Evolutionary conservation across 2,113 vertebrate genomes (phyloP).

Genomic region (Poicephalus meyeri): DNA sequence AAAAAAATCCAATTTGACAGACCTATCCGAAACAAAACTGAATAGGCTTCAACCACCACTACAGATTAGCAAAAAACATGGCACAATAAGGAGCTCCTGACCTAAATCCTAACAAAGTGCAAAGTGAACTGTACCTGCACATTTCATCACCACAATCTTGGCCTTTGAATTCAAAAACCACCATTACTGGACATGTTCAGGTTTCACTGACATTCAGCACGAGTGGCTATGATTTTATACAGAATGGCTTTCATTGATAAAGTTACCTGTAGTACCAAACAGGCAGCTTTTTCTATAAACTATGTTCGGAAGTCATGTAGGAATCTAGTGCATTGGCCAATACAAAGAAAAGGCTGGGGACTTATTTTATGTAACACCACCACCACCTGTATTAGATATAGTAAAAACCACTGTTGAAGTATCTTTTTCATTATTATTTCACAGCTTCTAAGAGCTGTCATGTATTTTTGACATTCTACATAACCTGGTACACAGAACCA

Average conservation of each 20-base stretch:
- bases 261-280: not conserved
- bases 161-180: not conserved
- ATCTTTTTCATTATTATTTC: not conserved
- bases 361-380: not conserved
- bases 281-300: not conserved
- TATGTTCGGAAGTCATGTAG: not conserved
- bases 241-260: not conserved
- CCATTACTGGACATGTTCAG: not conserved
- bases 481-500: not conserved
- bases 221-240: not conserved
- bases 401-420: not conserved
- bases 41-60: not conserved
- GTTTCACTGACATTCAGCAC: not conserved
- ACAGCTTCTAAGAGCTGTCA: not conserved
- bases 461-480: not conserved
- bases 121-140: not conserved
- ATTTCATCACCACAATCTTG: not conserved
- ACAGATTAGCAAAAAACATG: not conserved
- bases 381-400: accelerated
- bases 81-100: not conserved
- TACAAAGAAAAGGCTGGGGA: not conserved
- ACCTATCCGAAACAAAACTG: not conserved
- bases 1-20: not conserved
- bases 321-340: not conserved
- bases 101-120: not conserved